Conservation (phyloP, 2,888 invertebrate genomes). For the Catocala nupta region DNA sequence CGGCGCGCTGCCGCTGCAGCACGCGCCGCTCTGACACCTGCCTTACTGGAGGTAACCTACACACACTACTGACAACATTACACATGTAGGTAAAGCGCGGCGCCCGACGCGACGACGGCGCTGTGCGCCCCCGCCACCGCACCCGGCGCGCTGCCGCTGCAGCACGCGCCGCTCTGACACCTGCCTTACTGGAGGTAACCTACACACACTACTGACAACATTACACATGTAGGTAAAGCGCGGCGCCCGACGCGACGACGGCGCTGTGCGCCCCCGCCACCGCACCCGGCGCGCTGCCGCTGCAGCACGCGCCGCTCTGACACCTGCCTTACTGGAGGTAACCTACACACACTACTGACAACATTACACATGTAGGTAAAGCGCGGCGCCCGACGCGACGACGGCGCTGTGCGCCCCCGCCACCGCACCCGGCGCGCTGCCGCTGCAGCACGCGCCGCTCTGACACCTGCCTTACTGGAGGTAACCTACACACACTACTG, state of each 20-base stretch:
- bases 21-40: conserved; percentile 89
- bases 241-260: too few species aligned
- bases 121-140: conserved; percentile 33
- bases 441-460: conserved; percentile 54
- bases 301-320: too few species aligned
- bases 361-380: too few species aligned
- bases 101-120: conserved; percentile 74
- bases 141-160: conserved; percentile 61
- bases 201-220: not conserved
- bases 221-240: too few species aligned
- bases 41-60: conserved; percentile 86
- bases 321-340: too few species aligned
- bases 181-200: conserved; percentile 87
- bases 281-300: too few species aligned
- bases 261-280: too few species aligned
- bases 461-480: too few species aligned
- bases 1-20: conserved; percentile 66
- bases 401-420: too few species aligned
- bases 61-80: too few species aligned
- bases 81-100: conserved; percentile 52
- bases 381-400: too few species aligned
- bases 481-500: not conserved
- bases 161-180: conserved; percentile 88
- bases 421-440: conserved; percentile 67
- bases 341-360: too few species aligned